Base-by-base conservation (phyloP, 92 coral and sea anemone genomes). In the Galaxea fascicularis region DNA sequence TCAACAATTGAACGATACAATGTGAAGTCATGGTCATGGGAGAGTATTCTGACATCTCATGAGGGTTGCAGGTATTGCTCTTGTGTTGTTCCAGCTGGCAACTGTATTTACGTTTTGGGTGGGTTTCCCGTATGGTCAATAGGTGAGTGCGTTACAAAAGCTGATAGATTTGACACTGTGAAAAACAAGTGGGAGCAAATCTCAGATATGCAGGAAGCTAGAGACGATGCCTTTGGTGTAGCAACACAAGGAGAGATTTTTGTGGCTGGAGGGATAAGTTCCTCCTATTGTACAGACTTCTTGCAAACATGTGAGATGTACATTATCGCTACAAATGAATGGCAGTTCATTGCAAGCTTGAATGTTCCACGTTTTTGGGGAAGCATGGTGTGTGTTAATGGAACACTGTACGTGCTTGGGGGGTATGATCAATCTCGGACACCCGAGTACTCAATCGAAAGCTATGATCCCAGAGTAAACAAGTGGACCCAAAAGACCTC, bases 61-160 rank as follows among this genome's bases (percentile, higher is more conserved):
- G 15, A 17, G 39, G 65, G 66, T 54, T 39, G 35, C 25, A 80
- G 85, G 18, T 0, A 0, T 9, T 25, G 7, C 8, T n/a, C 77
- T 53, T 80, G 85, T 53, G 52, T 71, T 70, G 77, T 80, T 51
- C 52, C 85, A 1, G 67, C 53, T 22, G 85, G 51, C 8, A 80
- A 69, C 18, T 53, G n/a, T 52, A 27, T 80, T 0, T 80, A 80
- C 28, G 77, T 80, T 20, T 13, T 80, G 7, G 85, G 85, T 68
- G 85, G 85, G 28, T 3, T 4, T 6, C 29, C 27, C 13, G 31
- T 30, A 22, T 9, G 4, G 20, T 0, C 0, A 11, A 0, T 0
- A 49, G 5, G 35, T 17, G 41, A n/a, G 4, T 31, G 6, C 15
- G 49, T 31, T 41, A 15, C 82, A 29, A 46, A 62, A 64, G 59